Evolutionary conservation across 2,113 vertebrate genomes (phyloP), one percentile per base, ranked within the genome.

Genomic region (Seriola quinqueradiata): DNA sequence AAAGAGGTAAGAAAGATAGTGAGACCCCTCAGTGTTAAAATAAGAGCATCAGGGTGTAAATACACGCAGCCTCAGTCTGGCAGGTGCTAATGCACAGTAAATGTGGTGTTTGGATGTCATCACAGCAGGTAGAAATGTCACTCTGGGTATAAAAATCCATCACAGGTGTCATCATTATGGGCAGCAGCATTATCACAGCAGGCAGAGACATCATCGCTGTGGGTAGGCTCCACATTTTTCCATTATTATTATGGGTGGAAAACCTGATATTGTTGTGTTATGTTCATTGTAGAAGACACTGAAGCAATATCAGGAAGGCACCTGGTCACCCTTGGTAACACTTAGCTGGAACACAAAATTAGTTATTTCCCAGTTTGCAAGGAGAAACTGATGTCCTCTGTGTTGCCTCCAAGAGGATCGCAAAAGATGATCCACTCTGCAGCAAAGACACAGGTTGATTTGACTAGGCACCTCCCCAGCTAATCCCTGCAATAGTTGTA

Each of bases 81-180:
- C 65, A 40, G 81, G 66, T 70, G 81, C 57, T 64, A 65, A 75
- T 40, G n/a, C 68, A 7, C 25, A 21, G 40, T 48, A 14, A 9
- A 3, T 50, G 32, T 69, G 19, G 9, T 11, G 13, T 21, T 21
- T 28, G 25, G 58, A 63, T 73, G 25, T 61, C 46, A 34, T 12
- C 46, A n/a, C 72, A 46, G 72, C 73, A 55, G 54, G 72, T 40
- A 57, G 10, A 73, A 32, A 65, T 50, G 38, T 36, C 59, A 2
- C 44, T 11, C 2, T n/a, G 13, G 23, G 60, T 44, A 14, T 61
- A 70, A 73, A 81, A 40, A 75, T 59, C 61, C 50, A 34, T 63
- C 34, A 21, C 17, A 42, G 23, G 65, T 48, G 23, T 40, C 42
- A 54, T 64, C 16, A n/a, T 70, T 69, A 52, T 2, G 1, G 11